phyloP scores from a whole-genome alignment of 2,113 vertebrate species.

The Solea senegalensis region DNA sequence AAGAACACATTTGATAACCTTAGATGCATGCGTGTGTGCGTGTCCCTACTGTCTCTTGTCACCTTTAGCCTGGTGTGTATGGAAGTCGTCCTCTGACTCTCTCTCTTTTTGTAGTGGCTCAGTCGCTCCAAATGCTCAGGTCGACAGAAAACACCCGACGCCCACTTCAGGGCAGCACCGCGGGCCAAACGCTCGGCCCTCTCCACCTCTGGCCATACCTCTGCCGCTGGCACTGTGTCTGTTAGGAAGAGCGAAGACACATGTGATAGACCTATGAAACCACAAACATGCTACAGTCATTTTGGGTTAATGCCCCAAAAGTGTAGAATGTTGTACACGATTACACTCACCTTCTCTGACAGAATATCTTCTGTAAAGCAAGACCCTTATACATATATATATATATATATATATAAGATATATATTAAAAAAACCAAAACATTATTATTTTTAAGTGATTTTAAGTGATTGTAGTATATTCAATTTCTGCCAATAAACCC shows the following conservation, averaged over 20 bases:
- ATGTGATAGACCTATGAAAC: too few species aligned
- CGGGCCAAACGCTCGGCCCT: constrained; percentile 90
- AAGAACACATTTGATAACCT: background rate
- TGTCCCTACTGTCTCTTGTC: constrained; percentile 7
- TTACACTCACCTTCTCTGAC: too few species aligned
- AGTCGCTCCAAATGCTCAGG: constrained; percentile 91
- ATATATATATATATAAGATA: too few species aligned
- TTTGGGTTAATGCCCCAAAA: too few species aligned
- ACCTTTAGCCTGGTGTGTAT: constrained; percentile 95
- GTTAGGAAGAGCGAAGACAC: background rate
- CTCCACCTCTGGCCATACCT: constrained; percentile 83
- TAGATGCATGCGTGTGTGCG: background rate
- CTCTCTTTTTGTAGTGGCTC: constrained; percentile 88
- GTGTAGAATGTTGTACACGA: too few species aligned
- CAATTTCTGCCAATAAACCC: too few species aligned
- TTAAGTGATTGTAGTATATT: too few species aligned
- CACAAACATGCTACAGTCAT: too few species aligned
- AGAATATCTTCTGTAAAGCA: too few species aligned
- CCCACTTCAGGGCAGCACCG: constrained; percentile 96
- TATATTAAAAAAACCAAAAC: too few species aligned
- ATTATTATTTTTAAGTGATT: too few species aligned
- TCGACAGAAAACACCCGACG: constrained; percentile 91
- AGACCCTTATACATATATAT: too few species aligned
- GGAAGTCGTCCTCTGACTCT: constrained; percentile 90
- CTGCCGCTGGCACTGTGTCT: constrained; percentile 30